Percentiles rank a stretch among this genome's conserved stretches.
Evolutionary conservation across 2,888 invertebrate species (phyloP).

Genomic region (Autographa pulchrina): DNA sequence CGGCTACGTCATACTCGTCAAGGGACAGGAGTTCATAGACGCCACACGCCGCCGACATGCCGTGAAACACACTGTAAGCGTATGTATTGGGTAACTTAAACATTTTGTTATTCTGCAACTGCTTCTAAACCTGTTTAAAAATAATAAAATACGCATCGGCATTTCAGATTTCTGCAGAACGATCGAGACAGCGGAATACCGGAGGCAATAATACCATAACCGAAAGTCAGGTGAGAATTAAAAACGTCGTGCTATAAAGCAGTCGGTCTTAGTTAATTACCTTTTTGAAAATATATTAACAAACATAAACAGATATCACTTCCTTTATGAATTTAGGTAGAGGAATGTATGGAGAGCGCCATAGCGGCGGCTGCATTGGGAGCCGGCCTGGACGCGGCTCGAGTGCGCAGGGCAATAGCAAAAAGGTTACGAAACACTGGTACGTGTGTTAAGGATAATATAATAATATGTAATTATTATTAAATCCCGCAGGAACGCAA

Average conservation of each 20-base stretch:
- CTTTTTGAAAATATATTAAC: too few relatives aligned
- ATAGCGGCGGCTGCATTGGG: slow-evolving; percentile 78
- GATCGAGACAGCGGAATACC: slow-evolving; percentile 69
- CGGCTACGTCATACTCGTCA: slow-evolving; percentile 94
- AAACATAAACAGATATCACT: too few relatives aligned
- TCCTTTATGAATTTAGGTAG: slow-evolving; percentile 78
- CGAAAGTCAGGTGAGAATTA: slow-evolving; percentile 73
- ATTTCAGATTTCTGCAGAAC: slow-evolving; percentile 74
- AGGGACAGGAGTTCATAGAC: slow-evolving; percentile 94
- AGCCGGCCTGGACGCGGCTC: slow-evolving; percentile 82
- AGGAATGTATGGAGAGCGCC: slow-evolving; percentile 78
- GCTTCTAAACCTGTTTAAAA: not conserved
- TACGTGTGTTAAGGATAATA: slow-evolving; percentile 49
- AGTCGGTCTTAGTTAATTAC: too few relatives aligned
- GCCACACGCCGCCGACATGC: slow-evolving; percentile 69
- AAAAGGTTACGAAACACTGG: slow-evolving; percentile 76
- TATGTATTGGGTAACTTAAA: slow-evolving; percentile 19
- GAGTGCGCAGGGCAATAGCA: slow-evolving; percentile 79
- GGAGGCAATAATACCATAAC: slow-evolving; percentile 72
- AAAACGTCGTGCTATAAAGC: not conserved
- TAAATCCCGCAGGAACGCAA: too few relatives aligned
- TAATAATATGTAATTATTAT: too few relatives aligned
- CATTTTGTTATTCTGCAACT: too few relatives aligned
- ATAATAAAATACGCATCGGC: not conserved
- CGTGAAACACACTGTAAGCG: slow-evolving; percentile 68